These are phyloP conservation scores for Muricea muricata DNA, from an alignment of 92 coral and sea anemone genomes.

Conservation along the genomic window DNA sequence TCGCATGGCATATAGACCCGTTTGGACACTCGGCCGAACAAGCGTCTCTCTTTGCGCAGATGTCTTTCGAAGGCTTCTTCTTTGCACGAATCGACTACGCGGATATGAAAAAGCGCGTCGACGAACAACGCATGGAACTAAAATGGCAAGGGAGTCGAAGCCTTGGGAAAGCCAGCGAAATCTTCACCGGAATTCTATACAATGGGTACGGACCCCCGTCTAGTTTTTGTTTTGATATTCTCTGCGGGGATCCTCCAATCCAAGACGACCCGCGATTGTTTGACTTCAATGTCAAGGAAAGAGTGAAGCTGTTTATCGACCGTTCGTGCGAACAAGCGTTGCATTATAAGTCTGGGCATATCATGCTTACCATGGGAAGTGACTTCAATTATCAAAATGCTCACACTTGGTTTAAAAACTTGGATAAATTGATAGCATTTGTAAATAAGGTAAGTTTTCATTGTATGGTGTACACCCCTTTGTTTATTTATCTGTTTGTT, in stretches of 20 bases:
- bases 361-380: constrained; percentile 91
- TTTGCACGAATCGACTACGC: constrained; percentile 84
- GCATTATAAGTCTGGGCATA: constrained; percentile 76
- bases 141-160: constrained; percentile 90
- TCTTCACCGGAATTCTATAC: constrained; percentile 88
- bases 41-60: constrained; percentile 94
- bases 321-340: constrained; percentile 72
- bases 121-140: constrained; percentile 85
- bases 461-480: neutral
- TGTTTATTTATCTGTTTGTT: neutral
- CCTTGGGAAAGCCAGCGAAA: constrained; percentile 73
- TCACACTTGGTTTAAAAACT: constrained; percentile 80
- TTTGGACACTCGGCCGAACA: constrained; percentile 97
- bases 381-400: constrained; percentile 92
- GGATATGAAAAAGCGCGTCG: constrained; percentile 69
- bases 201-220: constrained; percentile 83
- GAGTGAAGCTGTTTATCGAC: constrained; percentile 71
- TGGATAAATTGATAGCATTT: constrained; percentile 83
- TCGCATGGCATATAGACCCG: constrained; percentile 98
- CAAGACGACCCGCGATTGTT: constrained; percentile 74
- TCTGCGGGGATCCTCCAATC: constrained; percentile 77
- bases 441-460: constrained; percentile 75
- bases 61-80: constrained; percentile 98
- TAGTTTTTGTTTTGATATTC: constrained; percentile 89
- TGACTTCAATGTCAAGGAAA: constrained; percentile 75